A percentile compares a stretch with the other conserved stretches of the same genome.
These are phyloP conservation scores for Xiphorhynchus elegans DNA, from an alignment of 2,113 vertebrate species.

Conservation along the genomic window DNA sequence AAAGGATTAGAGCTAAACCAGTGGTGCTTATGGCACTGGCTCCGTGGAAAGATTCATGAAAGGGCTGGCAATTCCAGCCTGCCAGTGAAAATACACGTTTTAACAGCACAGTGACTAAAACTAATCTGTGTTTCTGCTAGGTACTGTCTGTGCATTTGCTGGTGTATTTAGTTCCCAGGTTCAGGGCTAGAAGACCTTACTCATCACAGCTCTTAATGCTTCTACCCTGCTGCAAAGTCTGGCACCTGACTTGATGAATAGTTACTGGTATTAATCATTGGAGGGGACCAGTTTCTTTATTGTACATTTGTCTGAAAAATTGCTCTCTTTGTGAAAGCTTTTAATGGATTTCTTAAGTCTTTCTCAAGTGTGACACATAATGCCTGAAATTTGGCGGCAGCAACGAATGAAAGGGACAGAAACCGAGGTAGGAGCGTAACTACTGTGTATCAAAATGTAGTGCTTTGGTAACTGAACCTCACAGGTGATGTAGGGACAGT, in stretches of 20 bases:
- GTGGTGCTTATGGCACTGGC: neutral
- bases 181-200: constrained; percentile 57
- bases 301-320: constrained; percentile 48
- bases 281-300: constrained; percentile 14
- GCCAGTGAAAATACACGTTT: constrained; percentile 22
- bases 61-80: constrained; percentile 11
- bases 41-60: constrained; percentile 33
- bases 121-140: constrained; percentile 56
- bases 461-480: constrained; percentile 31
- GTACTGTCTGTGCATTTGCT: constrained; percentile 15
- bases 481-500: neutral
- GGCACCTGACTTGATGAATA: constrained; percentile 47
- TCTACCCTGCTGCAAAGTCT: neutral
- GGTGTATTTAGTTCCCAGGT: constrained; percentile 48
- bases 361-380: constrained; percentile 24
- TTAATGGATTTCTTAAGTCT: constrained; percentile 58
- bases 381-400: constrained; percentile 23
- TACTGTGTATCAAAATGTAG: neutral
- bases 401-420: constrained; percentile 29
- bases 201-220: constrained; percentile 47
- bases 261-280: constrained; percentile 55
- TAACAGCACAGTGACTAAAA: constrained; percentile 50
- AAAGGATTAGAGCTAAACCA: neutral
- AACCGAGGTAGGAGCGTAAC: constrained; percentile 1
- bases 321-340: constrained; percentile 39